Conservation (phyloP, 2,113 vertebrate genomes). For the Trogon surrucura region DNA sequence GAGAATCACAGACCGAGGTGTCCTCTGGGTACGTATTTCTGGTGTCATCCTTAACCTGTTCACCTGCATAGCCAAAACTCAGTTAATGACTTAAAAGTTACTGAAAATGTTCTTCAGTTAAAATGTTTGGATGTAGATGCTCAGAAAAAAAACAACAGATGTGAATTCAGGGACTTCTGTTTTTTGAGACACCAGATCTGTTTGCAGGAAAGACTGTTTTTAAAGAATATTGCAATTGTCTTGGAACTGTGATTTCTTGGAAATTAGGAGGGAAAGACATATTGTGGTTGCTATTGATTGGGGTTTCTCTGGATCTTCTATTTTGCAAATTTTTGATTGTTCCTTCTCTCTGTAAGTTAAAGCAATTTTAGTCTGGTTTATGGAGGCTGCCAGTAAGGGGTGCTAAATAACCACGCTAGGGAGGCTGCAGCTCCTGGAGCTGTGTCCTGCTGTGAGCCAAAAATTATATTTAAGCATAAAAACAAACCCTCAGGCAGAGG, state of each 20-base stretch:
- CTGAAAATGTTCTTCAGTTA: not conserved
- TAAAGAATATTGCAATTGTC: not conserved
- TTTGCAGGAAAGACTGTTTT: not conserved
- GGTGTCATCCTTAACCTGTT: not conserved
- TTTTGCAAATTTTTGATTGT: not conserved
- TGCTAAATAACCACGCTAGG: constrained; percentile 14
- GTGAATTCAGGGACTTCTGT: not conserved
- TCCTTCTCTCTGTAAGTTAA: not conserved
- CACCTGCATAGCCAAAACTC: not conserved
- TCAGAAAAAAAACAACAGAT: not conserved
- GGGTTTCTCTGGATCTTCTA: not conserved
- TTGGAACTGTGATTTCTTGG: not conserved
- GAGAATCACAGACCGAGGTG: not conserved
- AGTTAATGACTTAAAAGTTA: not conserved
- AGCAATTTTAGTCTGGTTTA: not conserved
- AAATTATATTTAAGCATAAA: constrained; percentile 1
- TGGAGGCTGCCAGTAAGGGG: constrained; percentile 39
- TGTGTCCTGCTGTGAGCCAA: not conserved
- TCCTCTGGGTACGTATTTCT: not conserved
- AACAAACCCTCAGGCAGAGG: not conserved
- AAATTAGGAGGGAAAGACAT: not conserved
- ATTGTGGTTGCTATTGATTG: not conserved
- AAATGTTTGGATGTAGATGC: not conserved
- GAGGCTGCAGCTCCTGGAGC: not conserved
- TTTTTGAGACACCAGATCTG: not conserved